phyloP scores from a whole-genome alignment of 2,888 invertebrate genomes.

The Nasonovia ribisnigri region DNA sequence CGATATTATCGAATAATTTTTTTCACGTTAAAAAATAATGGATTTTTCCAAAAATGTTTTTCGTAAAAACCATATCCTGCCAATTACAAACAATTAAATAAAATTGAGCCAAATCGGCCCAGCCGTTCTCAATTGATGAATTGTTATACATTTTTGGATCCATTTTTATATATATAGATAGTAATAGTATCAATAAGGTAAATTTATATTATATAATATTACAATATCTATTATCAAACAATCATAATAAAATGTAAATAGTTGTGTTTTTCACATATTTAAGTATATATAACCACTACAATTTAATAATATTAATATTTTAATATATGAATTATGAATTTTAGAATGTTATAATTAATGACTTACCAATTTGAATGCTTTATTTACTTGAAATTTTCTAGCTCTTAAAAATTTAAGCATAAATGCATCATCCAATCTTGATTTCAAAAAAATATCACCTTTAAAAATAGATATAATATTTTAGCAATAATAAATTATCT shows the following conservation, averaged over 20 bases:
- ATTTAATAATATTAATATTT: too few relatives aligned
- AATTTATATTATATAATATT: neutral
- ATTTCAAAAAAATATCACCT: constrained; percentile 72
- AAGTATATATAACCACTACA: neutral
- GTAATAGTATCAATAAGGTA: too few relatives aligned
- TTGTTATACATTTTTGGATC: too few relatives aligned
- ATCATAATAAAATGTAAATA: neutral
- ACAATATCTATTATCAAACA: neutral
- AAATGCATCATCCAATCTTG: constrained; percentile 73
- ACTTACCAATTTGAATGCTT: constrained; percentile 69
- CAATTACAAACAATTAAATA: too few relatives aligned
- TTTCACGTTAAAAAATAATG: too few relatives aligned
- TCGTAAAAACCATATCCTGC: too few relatives aligned
- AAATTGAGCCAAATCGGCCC: too few relatives aligned
- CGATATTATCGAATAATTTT: too few relatives aligned
- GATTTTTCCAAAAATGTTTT: too few relatives aligned
- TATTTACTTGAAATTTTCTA: constrained; percentile 69
- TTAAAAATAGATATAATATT: neutral
- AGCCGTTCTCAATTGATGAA: too few relatives aligned
- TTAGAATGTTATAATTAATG: neutral
- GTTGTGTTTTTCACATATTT: neutral
- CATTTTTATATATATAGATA: too few relatives aligned
- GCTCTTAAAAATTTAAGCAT: constrained; percentile 69
- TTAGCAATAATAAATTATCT: neutral
- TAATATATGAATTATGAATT: neutral